Conservation (phyloP, 2,113 vertebrate species). For the Tauraco erythrolophus region DNA sequence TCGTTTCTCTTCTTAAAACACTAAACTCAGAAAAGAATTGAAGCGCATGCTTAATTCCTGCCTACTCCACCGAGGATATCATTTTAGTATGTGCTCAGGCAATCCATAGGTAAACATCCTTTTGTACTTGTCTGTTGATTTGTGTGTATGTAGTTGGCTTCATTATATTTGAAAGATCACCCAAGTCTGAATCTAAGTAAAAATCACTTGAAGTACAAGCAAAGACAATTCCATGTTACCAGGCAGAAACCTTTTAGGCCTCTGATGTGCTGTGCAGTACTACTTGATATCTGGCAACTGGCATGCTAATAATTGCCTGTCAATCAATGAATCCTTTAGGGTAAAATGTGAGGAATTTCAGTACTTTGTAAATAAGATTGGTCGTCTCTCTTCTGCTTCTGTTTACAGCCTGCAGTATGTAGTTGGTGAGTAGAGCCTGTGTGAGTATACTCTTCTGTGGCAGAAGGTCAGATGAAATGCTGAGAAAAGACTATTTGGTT, state of each 20-base stretch:
- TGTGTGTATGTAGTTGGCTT: background rate
- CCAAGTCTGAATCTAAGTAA: background rate
- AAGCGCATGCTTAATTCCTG: background rate
- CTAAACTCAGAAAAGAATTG: background rate
- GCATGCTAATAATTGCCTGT: background rate
- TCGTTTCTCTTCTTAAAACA: background rate
- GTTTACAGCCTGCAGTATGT: background rate
- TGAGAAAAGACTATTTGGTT: background rate
- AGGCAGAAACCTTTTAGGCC: background rate
- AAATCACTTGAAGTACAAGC: background rate
- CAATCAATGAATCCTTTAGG: background rate
- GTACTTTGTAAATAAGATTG: constrained; percentile 24
- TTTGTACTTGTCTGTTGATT: background rate
- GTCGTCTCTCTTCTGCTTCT: background rate
- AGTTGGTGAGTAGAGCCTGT: background rate
- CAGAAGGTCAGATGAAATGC: background rate
- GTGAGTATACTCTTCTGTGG: background rate
- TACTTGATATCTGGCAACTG: background rate
- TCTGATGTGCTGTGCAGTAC: background rate
- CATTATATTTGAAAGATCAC: background rate
- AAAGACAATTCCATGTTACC: background rate
- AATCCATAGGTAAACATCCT: background rate
- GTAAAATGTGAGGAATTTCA: background rate
- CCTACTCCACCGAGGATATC: background rate
- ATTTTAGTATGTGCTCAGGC: background rate